Base-by-base conservation (phyloP, 2,113 vertebrate species). In the Malurus cyaneus region DNA sequence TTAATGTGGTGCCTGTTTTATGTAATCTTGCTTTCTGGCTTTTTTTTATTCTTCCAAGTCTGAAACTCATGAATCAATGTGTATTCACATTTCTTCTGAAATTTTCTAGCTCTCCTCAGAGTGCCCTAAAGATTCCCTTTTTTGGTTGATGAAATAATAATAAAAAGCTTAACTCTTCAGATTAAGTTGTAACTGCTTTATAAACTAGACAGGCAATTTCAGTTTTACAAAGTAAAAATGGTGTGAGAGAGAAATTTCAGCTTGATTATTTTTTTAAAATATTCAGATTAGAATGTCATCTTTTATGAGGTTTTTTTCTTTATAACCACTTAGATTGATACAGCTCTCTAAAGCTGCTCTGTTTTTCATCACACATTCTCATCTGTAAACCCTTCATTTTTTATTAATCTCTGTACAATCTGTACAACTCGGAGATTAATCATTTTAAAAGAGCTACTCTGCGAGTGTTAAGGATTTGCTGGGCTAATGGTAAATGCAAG, bases 301-400 rank as follows among this genome's bases (percentile, higher is more conserved):
- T 94, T 91, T 97, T 84, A 91, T 95, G 95, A 95, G 57, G 0
- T 6, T 17, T 7, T 7, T 69, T 94, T 95, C 96, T 67, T 60
- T 93, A 96, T 95, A 74, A 96, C 89, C 72, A 93, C 94, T 96
- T 95, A 94, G 95, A 97, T 97, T 98, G 97, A 98, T 97, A 97
- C 95, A 95, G 92, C 96, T 97, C 93, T 98, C 96, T 89, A 96
- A 93, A 95, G 81, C 72, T 94, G 97, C 89, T 98, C 97, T 98
- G 98, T 96, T 98, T 98, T 98, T 93, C 89, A 92, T 97, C 96
- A 97, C 94, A 94, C 92, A 47, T 95, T 87, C 94, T 97, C 97
- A 96, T 98, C 97, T 97, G 97, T 96, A 97, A 97, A 97, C 88
- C 92, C 93, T 97, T 98, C 93, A 95, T 96, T 98, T 98, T 97